Evolutionary conservation across 2,113 vertebrate species (phyloP).

Genomic region (Columba janthina): DNA sequence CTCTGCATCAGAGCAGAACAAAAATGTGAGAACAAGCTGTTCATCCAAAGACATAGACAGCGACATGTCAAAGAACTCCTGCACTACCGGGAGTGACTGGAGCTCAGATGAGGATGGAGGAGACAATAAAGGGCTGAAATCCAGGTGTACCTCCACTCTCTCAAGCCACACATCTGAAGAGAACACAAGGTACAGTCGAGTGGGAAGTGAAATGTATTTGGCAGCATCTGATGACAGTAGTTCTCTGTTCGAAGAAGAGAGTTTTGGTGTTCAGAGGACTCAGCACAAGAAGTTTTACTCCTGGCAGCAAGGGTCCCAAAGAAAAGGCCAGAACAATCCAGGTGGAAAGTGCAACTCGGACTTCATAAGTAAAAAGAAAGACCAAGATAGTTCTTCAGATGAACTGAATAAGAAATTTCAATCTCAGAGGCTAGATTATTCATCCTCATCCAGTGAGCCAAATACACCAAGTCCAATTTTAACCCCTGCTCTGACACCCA

Average conservation of each 20-base stretch:
- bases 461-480: slow-evolving; percentile 79
- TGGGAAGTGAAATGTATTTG: slow-evolving; percentile 86
- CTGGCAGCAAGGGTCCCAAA: slow-evolving; percentile 76
- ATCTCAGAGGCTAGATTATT: slow-evolving; percentile 87
- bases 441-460: slow-evolving; percentile 85
- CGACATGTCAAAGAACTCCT: slow-evolving; percentile 66
- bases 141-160: slow-evolving; percentile 75
- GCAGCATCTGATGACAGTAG: slow-evolving; percentile 94
- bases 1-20: slow-evolving; percentile 53
- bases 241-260: slow-evolving; percentile 90
- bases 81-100: slow-evolving; percentile 75
- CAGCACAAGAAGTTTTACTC: slow-evolving; percentile 75
- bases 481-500: slow-evolving; percentile 71
- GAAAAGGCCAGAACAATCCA: slow-evolving; percentile 66
- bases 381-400: slow-evolving; percentile 82
- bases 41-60: slow-evolving; percentile 59
- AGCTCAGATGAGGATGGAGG: slow-evolving; percentile 80
- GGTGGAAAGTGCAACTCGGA: slow-evolving; percentile 63
- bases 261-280: slow-evolving; percentile 70
- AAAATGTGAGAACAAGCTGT: slow-evolving; percentile 48
- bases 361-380: slow-evolving; percentile 70
- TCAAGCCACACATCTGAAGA: slow-evolving; percentile 83
- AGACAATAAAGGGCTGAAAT: slow-evolving; percentile 60
- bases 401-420: slow-evolving; percentile 91
- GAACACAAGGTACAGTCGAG: slow-evolving; percentile 73